Conservation (phyloP, 2,113 vertebrate genomes). For the Crotalus tigris region DNA sequence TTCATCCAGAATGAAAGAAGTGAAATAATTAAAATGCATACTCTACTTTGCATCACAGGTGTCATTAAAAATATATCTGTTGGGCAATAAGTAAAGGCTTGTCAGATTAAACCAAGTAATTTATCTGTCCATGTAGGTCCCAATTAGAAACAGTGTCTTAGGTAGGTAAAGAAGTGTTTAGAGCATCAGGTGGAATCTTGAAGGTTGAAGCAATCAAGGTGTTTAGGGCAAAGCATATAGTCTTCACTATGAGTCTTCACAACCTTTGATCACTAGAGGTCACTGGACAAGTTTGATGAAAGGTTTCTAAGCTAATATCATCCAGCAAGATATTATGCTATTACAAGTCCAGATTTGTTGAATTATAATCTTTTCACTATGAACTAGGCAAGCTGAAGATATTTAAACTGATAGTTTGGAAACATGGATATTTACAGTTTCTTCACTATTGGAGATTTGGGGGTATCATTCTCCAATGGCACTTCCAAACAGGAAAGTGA, state of each 20-base stretch:
- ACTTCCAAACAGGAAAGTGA: background rate
- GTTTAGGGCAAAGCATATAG: background rate
- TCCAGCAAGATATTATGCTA: background rate
- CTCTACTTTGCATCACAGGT: background rate
- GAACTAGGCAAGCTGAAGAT: background rate
- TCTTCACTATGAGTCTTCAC: background rate
- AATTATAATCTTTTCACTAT: background rate
- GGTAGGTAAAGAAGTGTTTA: background rate
- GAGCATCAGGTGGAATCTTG: background rate
- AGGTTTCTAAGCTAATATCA: background rate
- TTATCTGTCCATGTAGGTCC: background rate
- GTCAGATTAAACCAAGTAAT: background rate
- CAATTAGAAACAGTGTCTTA: background rate
- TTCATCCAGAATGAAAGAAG: background rate
- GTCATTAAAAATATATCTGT: background rate
- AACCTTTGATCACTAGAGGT: background rate
- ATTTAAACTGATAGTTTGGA: background rate
- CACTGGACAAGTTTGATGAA: background rate
- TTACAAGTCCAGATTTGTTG: background rate
- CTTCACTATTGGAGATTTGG: background rate
- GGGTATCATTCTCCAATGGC: background rate
- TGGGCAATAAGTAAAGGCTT: background rate
- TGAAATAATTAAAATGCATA: background rate
- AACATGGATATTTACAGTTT: background rate
- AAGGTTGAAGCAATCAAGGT: background rate